phyloP scores from a whole-genome alignment of 2,888 invertebrate genomes.

The Omphaloscelis lunosa region DNA sequence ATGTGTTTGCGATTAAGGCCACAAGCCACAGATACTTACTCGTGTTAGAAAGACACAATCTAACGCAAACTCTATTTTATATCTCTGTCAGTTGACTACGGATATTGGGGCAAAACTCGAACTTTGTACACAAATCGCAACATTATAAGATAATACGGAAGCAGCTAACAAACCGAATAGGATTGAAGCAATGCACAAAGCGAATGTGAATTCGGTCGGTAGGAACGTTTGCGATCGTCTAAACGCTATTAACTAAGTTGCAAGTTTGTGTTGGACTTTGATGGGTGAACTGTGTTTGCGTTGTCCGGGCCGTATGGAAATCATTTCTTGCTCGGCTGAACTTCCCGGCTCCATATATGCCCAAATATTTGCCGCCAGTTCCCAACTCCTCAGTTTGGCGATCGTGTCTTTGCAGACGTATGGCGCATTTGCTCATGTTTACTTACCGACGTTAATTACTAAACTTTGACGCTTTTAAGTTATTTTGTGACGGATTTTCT shows the following conservation, averaged over 20 bases:
- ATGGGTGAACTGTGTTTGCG: slow-evolving; percentile 86
- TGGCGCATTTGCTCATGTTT: slow-evolving; percentile 78
- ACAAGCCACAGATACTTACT: slow-evolving; percentile 7
- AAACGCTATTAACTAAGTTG: slow-evolving; percentile 88
- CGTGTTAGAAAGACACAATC: slow-evolving; percentile 2
- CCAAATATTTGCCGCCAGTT: slow-evolving; percentile 87
- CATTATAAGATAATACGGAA: slow-evolving; percentile 45
- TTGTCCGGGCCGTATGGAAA: slow-evolving; percentile 86
- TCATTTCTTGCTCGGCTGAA: slow-evolving; percentile 87
- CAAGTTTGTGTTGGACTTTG: slow-evolving; percentile 87
- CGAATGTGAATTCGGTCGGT: slow-evolving; percentile 73
- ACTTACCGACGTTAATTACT: slow-evolving; percentile 75
- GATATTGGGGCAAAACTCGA: slow-evolving; percentile 16
- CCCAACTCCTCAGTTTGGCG: slow-evolving; percentile 80
- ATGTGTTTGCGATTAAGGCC: slow-evolving; percentile 36
- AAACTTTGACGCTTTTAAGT: slow-evolving; percentile 69
- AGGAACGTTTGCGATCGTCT: slow-evolving; percentile 81
- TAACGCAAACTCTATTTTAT: slow-evolving; percentile 27
- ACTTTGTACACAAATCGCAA: slow-evolving; percentile 26
- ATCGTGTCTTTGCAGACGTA: slow-evolving; percentile 83
- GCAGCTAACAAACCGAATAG: slow-evolving; percentile 39
- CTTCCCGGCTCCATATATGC: slow-evolving; percentile 84
- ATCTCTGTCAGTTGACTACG: not conserved
- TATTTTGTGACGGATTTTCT: slow-evolving; percentile 58
- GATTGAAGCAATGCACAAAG: slow-evolving; percentile 73